phyloP scores from a whole-genome alignment of 2,888 invertebrate species.

The Aphodius granarius region DNA sequence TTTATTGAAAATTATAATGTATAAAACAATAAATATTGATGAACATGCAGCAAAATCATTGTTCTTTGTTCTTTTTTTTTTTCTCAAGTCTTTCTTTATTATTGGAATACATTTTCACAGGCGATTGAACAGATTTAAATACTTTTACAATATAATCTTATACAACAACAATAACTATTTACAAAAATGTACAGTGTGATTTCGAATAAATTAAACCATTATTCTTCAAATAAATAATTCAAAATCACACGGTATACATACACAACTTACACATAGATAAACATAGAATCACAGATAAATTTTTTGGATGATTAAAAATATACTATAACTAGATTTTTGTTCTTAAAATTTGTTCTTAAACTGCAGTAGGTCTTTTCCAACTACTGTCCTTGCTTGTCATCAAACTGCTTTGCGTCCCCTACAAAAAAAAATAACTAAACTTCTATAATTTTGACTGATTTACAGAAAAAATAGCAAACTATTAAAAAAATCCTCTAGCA shows the following conservation, averaged over 20 bases:
- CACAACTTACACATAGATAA: background rate
- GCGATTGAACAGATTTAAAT: background rate
- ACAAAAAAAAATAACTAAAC: conserved; percentile 30
- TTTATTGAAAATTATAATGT: background rate
- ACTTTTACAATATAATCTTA: too few relatives aligned
- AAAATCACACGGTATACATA: background rate
- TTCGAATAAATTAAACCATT: background rate
- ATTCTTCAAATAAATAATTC: too few relatives aligned
- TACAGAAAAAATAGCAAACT: background rate
- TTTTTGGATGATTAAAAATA: background rate
- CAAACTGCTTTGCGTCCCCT: conserved; percentile 48
- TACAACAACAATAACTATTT: background rate
- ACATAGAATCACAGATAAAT: background rate
- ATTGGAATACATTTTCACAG: background rate
- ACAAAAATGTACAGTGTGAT: background rate
- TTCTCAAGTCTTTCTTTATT: too few relatives aligned
- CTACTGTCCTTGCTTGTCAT: conserved; percentile 46
- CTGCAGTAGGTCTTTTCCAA: conserved; percentile 39
- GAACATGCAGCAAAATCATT: background rate
- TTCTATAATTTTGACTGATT: background rate
- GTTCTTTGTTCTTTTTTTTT: background rate
- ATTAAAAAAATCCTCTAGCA: background rate
- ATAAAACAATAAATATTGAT: background rate
- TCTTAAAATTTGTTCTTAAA: conserved; percentile 37
- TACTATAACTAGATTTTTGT: background rate